phyloP scores from a whole-genome alignment of 2,888 invertebrate species.

The Limnephilus auricula region DNA sequence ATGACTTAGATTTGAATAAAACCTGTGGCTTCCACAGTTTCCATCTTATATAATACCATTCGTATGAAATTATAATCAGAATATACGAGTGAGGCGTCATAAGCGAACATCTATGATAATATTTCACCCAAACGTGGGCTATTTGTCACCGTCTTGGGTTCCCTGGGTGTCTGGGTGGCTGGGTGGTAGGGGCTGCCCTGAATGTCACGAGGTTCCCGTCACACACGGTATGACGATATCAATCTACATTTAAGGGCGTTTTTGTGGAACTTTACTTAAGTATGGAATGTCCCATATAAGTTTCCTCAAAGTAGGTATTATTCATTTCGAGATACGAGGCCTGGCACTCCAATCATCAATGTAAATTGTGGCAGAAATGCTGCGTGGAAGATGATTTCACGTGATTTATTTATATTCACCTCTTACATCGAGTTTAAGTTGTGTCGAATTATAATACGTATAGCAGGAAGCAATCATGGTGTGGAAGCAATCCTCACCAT shows the following conservation, averaged over 20 bases:
- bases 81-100: constrained; percentile 59
- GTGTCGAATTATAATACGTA: background rate
- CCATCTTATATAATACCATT: constrained; percentile 33
- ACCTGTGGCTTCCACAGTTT: constrained; percentile 52
- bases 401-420: background rate
- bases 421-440: background rate
- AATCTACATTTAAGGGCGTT: constrained; percentile 49
- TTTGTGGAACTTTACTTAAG: constrained; percentile 37
- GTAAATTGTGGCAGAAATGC: background rate
- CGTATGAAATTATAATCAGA: constrained; percentile 61
- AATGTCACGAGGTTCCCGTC: constrained; percentile 47
- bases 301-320: background rate
- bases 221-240: constrained; percentile 47
- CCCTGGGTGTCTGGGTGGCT: constrained; percentile 43
- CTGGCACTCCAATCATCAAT: background rate
- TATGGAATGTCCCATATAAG: constrained; percentile 20
- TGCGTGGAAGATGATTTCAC: background rate
- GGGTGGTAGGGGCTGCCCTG: constrained; percentile 37
- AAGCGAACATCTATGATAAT: constrained; percentile 62
- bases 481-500: background rate
- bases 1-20: constrained; percentile 6
- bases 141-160: constrained; percentile 64
- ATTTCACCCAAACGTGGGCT: constrained; percentile 62
- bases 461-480: too few relatives aligned
- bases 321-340: background rate